Base-by-base conservation (phyloP, 2,888 invertebrate genomes). In the Sarcophaga carnaria region DNA sequence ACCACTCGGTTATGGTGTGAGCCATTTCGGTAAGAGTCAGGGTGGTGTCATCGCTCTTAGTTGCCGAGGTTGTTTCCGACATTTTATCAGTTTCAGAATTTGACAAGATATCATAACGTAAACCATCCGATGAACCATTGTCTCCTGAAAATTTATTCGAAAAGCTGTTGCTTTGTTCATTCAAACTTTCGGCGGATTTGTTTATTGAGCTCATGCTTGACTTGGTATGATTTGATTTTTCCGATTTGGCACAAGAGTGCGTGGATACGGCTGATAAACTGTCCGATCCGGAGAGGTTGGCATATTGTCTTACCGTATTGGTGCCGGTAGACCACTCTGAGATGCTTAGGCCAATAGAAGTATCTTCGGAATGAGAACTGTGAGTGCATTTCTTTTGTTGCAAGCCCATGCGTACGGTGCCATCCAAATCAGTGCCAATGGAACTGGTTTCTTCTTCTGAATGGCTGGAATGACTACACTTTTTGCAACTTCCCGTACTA, bases 321-420 rank as follows among this genome's bases (percentile, higher is more conserved):
- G 97, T 97, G 76, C 97, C 97, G 60, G 97, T 97, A 0, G 97
- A 97, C 97, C 97, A 97, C 91, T 97, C 97, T 3, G 97, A 97
- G 90, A 97, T 96, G 90, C 97, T 97, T 49, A 97, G 94, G 22
- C 97, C 97, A 92, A 97, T 96, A 0, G 97, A 97, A 0, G 97
- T 97, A 90, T 97, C 97, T 93, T 97, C 97, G 8, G 97, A 97
- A 93, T 97, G 97, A 0, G 97, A 96, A 90, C 97, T 96, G 89
- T 97, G 96, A 0, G 97, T 97, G 90, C 97, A 97, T 91, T 96
- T 97, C 90, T 96, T 96, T 86, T 96, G 96, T 89, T 96, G 96
- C 25, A 97, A 92, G 2, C 96, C 97, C 90, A 96, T 96, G 92
- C 96, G 95, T 0, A 97, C 97, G 0, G 97, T 97, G 22, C 97